A percentile compares a stretch with the other conserved stretches of the same genome.
phyloP scores from a whole-genome alignment of 2,113 vertebrate genomes.

The Prochilodus magdalenae region DNA sequence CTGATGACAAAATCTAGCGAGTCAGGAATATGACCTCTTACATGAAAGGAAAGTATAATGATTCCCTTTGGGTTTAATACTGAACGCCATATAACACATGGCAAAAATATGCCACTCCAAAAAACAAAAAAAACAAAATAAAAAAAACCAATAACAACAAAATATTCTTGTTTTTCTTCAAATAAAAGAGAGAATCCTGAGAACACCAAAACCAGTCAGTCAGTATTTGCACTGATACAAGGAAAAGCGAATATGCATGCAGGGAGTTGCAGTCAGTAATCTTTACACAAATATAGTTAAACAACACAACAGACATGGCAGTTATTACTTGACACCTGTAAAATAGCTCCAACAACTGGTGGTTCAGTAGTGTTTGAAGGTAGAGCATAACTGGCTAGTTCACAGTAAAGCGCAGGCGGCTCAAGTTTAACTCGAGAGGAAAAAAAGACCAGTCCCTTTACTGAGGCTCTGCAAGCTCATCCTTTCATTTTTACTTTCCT shows the following conservation, averaged over 20 bases:
- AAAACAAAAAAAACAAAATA: no score
- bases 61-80: not conserved
- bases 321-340: not conserved
- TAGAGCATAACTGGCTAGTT: not conserved
- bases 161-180: not conserved
- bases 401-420: not conserved
- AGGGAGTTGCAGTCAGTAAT: not conserved
- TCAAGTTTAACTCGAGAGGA: not conserved
- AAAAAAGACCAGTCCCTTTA: not conserved
- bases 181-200: not conserved
- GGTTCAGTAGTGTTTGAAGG: not conserved
- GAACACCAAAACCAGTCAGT: not conserved
- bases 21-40: not conserved
- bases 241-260: slow-evolving; percentile 17
- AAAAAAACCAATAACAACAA: not conserved
- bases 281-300: not conserved
- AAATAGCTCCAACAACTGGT: not conserved
- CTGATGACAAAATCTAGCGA: not conserved
- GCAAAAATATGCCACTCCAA: no score
- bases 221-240: not conserved
- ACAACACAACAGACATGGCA: not conserved
- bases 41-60: not conserved
- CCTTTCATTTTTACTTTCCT: not conserved
- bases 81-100: not conserved
- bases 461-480: slow-evolving; percentile 42